These are phyloP conservation scores for Lepeophtheirus nordmannii DNA, from an alignment of 2,888 invertebrate species.

Conservation along the genomic window DNA sequence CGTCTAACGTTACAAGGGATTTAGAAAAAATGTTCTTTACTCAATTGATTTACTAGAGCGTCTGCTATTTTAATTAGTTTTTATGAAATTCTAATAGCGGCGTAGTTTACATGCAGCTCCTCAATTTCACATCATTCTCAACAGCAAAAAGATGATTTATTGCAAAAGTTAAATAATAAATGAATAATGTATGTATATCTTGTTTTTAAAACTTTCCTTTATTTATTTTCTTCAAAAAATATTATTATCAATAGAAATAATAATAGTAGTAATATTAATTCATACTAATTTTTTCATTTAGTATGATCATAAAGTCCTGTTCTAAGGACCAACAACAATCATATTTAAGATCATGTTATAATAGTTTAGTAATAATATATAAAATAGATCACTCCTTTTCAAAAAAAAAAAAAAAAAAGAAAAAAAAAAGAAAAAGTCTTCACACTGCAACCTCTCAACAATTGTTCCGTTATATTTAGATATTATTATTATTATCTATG, in stretches of 20 bases:
- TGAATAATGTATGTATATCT: too few species aligned
- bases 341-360: background rate
- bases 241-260: background rate
- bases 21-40: too few species aligned
- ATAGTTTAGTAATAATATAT: background rate
- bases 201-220: background rate
- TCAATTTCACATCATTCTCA: too few species aligned
- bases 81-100: too few species aligned
- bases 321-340: background rate
- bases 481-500: background rate
- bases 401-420: too few species aligned
- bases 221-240: conserved; percentile 7
- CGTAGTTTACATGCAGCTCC: too few species aligned
- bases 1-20: too few species aligned
- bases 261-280: background rate
- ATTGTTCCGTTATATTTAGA: background rate
- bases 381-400: background rate
- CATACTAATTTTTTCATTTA: background rate
- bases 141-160: too few species aligned
- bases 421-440: too few species aligned
- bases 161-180: too few species aligned
- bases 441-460: background rate
- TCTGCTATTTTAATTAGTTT: too few species aligned
- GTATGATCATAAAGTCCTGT: background rate
- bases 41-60: too few species aligned